A percentile compares a stretch with the other conserved stretches of the same genome.
Evolutionary conservation across 2,888 invertebrate species (phyloP).

Genomic region (Drosophila mulleri): DNA sequence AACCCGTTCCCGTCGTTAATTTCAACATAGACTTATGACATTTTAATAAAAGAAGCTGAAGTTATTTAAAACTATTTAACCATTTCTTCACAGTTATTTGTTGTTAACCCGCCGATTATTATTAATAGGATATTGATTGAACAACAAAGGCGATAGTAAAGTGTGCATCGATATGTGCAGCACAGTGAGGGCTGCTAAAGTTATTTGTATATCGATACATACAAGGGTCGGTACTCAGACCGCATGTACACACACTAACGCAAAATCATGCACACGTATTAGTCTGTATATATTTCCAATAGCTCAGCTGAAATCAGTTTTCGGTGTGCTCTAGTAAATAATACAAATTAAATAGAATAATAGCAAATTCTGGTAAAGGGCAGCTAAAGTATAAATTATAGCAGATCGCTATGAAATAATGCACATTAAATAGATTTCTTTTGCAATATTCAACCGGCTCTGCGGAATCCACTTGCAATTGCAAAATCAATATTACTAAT

Average conservation of each 20-base stretch:
- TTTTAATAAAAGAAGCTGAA: constrained; percentile 17
- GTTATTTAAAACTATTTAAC: background rate
- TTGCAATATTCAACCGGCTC: constrained; percentile 23
- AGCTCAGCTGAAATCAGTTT: constrained; percentile 52
- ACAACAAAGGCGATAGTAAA: background rate
- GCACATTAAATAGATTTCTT: background rate
- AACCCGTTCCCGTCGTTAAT: constrained; percentile 96
- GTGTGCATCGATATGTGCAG: background rate
- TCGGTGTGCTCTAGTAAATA: constrained; percentile 58
- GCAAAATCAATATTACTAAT: constrained; percentile 77
- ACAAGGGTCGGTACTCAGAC: constrained; percentile 17
- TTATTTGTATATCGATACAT: constrained; percentile 33
- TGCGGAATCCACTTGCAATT: constrained; percentile 16
- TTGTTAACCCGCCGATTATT: background rate
- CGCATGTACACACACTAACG: constrained; percentile 20
- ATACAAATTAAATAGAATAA: constrained; percentile 13
- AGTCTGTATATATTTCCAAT: constrained; percentile 37
- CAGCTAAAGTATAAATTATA: background rate
- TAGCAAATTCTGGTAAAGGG: constrained; percentile 18
- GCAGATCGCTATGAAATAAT: background rate
- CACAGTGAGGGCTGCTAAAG: constrained; percentile 31
- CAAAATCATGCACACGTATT: constrained; percentile 8
- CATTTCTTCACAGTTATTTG: background rate
- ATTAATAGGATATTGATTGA: background rate
- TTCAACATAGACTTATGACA: constrained; percentile 85